Percentiles rank a stretch among this genome's conserved stretches.
These are phyloP conservation scores for Dipodomys stephensi DNA, from an alignment of 2,113 vertebrate genomes.

Conservation along the genomic window DNA sequence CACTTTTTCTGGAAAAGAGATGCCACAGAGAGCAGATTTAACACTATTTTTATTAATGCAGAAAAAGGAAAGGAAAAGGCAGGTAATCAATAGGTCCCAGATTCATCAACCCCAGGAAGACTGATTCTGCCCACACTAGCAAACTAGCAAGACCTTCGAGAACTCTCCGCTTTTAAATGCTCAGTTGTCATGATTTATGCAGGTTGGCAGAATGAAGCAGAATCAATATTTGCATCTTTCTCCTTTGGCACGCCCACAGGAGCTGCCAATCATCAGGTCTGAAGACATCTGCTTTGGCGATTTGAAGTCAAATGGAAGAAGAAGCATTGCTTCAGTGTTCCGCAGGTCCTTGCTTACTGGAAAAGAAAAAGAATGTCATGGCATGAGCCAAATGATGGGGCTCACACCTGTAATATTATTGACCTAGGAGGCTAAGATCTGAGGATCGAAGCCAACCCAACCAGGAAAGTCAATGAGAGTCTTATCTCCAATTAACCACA, in stretches of 20 bases:
- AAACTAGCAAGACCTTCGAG: background rate
- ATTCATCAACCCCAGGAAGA: background rate
- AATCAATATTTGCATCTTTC: background rate
- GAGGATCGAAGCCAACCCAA: too few relatives aligned
- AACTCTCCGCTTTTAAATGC: background rate
- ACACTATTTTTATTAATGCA: conserved; percentile 63
- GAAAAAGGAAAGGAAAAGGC: background rate
- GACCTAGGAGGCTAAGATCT: too few relatives aligned
- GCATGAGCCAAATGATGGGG: background rate
- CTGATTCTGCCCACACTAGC: background rate
- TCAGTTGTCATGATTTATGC: background rate
- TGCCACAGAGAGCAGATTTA: background rate
- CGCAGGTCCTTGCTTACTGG: background rate
- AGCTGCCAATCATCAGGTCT: background rate
- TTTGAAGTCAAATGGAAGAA: background rate
- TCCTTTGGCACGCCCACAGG: background rate
- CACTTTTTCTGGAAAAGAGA: background rate
- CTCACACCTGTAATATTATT: too few relatives aligned
- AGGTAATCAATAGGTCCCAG: background rate
- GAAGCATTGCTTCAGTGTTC: background rate
- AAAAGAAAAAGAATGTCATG: conserved; percentile 55
- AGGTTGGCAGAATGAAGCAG: conserved; percentile 58
- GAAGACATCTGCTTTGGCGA: background rate
- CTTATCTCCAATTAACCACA: too few relatives aligned
- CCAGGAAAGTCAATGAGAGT: too few relatives aligned